A percentile compares a stretch with the other conserved stretches of the same genome.
Evolutionary conservation across 2,797 vertebrate genomes (phyloP).

Genomic region (Acanthopagrus latus): DNA sequence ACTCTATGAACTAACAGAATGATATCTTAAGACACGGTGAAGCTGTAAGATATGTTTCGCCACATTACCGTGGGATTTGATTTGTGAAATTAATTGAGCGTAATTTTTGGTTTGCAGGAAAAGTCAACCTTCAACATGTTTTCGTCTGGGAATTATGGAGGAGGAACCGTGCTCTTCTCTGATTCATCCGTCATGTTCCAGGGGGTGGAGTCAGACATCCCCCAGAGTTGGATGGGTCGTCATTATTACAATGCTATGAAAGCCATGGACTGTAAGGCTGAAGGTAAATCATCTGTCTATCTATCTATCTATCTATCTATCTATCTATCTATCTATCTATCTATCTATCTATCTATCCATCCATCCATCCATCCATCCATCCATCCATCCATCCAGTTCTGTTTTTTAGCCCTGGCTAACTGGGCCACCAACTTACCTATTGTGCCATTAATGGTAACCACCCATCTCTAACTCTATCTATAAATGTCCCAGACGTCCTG

Average conservation of each 20-base stretch:
- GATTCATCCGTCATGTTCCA: slow-evolving; percentile 84
- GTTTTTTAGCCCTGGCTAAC: background rate
- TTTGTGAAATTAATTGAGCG: background rate
- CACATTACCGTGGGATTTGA: background rate
- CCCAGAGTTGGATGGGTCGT: slow-evolving; percentile 89
- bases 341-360: background rate
- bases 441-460: background rate
- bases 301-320: slow-evolving; percentile 1
- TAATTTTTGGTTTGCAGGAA: slow-evolving; percentile 49
- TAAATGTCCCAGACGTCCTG: slow-evolving; percentile 83
- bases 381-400: too few species aligned
- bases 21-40: background rate
- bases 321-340: background rate
- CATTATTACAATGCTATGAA: slow-evolving; percentile 86
- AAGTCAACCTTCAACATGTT: slow-evolving; percentile 90
- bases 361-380: background rate
- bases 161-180: slow-evolving; percentile 90
- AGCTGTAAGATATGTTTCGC: background rate
- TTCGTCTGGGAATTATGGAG: slow-evolving; percentile 81
- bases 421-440: background rate
- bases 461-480: background rate
- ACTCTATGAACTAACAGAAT: too few species aligned
- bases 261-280: slow-evolving; percentile 88
- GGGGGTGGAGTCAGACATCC: slow-evolving; percentile 78
- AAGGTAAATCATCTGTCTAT: slow-evolving; percentile 76